Base-by-base conservation (phyloP, 2,888 invertebrate genomes). In the Ganaspis brasiliensis region DNA sequence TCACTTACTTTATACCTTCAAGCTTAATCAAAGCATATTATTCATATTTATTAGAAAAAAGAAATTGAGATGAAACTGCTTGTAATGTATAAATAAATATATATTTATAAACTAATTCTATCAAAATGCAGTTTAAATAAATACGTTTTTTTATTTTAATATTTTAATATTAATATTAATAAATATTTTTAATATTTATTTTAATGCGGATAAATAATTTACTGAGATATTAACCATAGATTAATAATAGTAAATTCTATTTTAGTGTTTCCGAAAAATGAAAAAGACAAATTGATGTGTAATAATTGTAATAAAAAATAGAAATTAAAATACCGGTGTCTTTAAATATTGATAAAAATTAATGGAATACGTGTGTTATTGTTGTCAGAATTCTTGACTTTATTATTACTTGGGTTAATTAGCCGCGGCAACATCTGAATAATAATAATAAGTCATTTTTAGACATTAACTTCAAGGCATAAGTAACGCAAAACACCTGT, bases 401-500 rank as follows among this genome's bases (percentile, higher is more conserved):
- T 40, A 21, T 63, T 40, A 40, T 37, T 40, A 6, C 21, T 37
- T 6, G 37, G 21, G 63, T 40, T 63, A 63, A 40, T 63, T 63
- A 63, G 14, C 19, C 2, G 21, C 21, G 19, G 37, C 40, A 40
- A 40, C 63, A 19, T 63, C 63, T 40, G 37, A n/a, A n/a, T n/a
- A n/a, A n/a, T n/a, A n/a, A n/a, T 14, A 63, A 40, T 40, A 63
- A 63, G 37, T 63, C 63, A 40, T 40, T 37, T 52, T 24, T 21
- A 63, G 63, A 21, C 40, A 19, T 40, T 40, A 37, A 9, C 52
- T 52, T 52, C 19, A 63, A 63, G 21, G 40, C 21, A 40, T 14
- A 21, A 40, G 37, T 61, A 37, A 63, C 21, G 63, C 37, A 63
- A 63, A 40, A 63, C 40, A 63, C 40, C 40, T 63, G 63, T 37